A percentile compares a stretch with the other conserved stretches of the same genome.
Evolutionary conservation across 1,140 invertebrate species (phyloP).

Genomic region (Amyelois transitella): DNA sequence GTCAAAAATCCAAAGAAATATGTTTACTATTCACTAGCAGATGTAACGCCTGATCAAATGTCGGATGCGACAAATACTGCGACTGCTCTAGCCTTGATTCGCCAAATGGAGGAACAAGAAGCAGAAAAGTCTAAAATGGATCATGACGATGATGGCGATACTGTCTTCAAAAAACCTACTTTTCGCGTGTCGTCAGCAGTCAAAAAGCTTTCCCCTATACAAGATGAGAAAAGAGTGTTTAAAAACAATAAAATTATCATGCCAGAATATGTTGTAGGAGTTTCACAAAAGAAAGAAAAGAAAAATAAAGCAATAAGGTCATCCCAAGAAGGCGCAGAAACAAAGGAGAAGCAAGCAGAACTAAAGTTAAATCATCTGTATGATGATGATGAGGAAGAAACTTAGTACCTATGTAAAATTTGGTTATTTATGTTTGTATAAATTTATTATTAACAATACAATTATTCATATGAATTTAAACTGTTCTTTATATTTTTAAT

Average conservation of each 20-base stretch:
- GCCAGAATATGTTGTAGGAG: constrained; percentile 88
- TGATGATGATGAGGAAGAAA: constrained; percentile 71
- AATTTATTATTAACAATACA: background rate
- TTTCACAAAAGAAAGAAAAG: constrained; percentile 73
- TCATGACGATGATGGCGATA: constrained; percentile 31
- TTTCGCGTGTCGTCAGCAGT: constrained; percentile 52
- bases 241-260: constrained; percentile 82
- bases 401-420: background rate
- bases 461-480: no score
- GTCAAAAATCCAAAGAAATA: constrained; percentile 85
- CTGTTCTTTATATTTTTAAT: no score
- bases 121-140: constrained; percentile 34
- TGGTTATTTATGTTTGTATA: constrained; percentile 4
- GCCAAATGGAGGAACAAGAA: constrained; percentile 77
- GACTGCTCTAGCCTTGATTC: constrained; percentile 82
- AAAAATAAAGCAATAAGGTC: constrained; percentile 43
- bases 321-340: constrained; percentile 35
- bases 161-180: constrained; percentile 73
- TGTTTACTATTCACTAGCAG: constrained; percentile 83
- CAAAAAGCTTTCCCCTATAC: constrained; percentile 24
- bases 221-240: constrained; percentile 74
- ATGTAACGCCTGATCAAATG: constrained; percentile 82
- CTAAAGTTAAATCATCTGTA: constrained; percentile 77
- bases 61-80: constrained; percentile 83
- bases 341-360: constrained; percentile 30